phyloP scores from a whole-genome alignment of 2,113 vertebrate species.

The Antechinus stuartii region DNA sequence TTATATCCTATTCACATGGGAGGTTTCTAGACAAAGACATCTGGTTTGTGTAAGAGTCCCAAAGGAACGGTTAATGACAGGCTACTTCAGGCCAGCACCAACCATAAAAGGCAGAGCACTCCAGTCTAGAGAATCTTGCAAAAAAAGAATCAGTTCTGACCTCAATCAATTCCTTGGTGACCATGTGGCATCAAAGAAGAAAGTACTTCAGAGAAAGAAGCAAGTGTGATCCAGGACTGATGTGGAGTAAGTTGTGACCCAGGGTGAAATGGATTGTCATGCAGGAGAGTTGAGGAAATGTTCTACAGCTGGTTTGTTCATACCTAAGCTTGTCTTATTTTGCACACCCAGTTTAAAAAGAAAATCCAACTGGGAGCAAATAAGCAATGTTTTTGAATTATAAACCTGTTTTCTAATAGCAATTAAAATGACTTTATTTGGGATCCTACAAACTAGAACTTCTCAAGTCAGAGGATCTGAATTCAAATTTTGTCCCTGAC shows the following conservation, averaged over 20 bases:
- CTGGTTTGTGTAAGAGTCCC: neutral
- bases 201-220: neutral
- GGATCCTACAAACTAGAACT: neutral
- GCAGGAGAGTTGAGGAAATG: neutral
- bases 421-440: conserved; percentile 25
- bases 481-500: neutral
- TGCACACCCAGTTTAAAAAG: neutral
- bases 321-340: conserved; percentile 20
- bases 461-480: neutral
- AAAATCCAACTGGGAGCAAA: conserved; percentile 13
- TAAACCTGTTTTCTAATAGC: neutral
- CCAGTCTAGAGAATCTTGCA: neutral
- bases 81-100: neutral
- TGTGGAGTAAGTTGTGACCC: neutral
- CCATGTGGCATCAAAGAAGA: neutral
- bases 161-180: neutral
- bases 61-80: neutral
- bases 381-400: neutral
- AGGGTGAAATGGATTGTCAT: conserved; percentile 3
- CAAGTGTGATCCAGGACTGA: neutral
- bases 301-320: neutral
- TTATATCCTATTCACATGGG: neutral
- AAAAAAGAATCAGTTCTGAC: neutral
- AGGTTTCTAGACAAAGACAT: neutral
- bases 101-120: neutral